A percentile compares a stretch with the other conserved stretches of the same genome.
Conservation (phyloP, 2,113 vertebrate genomes). For the Carettochelys insculpta region DNA sequence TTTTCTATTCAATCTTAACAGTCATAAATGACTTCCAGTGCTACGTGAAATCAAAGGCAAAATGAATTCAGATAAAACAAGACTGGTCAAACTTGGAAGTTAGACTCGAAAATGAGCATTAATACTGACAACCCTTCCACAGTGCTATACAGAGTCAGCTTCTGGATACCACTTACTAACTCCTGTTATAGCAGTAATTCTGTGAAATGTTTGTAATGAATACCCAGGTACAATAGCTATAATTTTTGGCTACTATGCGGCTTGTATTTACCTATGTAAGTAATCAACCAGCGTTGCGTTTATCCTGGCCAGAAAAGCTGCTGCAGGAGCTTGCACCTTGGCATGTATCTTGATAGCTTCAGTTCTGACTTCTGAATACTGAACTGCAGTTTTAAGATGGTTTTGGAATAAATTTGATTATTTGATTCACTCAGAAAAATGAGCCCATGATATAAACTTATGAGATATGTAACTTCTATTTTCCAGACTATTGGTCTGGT, state of each 20-base stretch:
- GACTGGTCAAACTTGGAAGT: background rate
- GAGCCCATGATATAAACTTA: background rate
- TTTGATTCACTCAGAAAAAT: conserved; percentile 23
- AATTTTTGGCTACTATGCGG: background rate
- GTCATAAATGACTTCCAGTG: background rate
- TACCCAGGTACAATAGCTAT: background rate
- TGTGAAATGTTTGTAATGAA: background rate
- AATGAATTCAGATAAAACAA: background rate
- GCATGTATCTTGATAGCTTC: background rate
- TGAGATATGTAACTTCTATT: background rate
- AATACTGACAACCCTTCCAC: background rate
- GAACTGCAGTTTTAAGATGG: background rate
- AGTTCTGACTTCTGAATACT: background rate
- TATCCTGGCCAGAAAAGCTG: background rate
- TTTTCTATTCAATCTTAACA: background rate
- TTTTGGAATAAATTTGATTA: background rate
- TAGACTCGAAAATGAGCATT: background rate
- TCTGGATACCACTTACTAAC: background rate
- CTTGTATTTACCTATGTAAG: too few species aligned
- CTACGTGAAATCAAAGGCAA: background rate
- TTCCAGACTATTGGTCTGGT: background rate
- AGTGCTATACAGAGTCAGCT: background rate
- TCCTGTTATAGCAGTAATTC: background rate
- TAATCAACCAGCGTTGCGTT: background rate
- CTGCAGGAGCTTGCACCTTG: background rate